These are phyloP conservation scores for Aphis gossypii DNA, from an alignment of 1,140 invertebrate genomes.

Conservation along the genomic window DNA sequence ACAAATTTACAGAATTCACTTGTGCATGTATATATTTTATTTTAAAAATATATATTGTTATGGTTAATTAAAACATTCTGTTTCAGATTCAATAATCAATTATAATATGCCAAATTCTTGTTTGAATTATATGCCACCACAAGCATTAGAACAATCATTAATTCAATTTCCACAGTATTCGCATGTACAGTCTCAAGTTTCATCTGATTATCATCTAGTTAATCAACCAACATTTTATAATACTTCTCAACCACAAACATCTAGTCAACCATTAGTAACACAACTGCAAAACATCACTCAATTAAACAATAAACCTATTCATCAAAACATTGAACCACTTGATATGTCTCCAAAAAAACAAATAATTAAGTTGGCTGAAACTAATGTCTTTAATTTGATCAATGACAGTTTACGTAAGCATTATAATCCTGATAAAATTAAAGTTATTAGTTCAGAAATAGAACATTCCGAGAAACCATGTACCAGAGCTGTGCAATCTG, in stretches of 20 bases:
- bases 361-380: constrained; percentile 5
- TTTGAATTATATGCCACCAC: background rate
- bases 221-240: background rate
- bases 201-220: background rate
- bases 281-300: background rate
- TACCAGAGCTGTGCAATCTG: constrained; percentile 27
- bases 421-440: background rate
- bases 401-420: constrained; percentile 12
- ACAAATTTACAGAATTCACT: no score
- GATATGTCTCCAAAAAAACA: background rate
- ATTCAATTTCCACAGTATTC: constrained; percentile 10
- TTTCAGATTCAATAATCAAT: constrained; percentile 32
- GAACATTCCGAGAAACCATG: background rate
- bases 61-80: background rate
- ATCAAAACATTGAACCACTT: constrained; percentile 3
- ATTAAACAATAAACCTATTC: background rate
- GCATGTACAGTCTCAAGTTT: background rate
- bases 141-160: background rate
- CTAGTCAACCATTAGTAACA: background rate
- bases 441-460: background rate
- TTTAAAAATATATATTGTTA: background rate
- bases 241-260: background rate
- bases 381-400: constrained; percentile 20
- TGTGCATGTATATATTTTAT: background rate
- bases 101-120: background rate